Conservation (phyloP, 2,797 vertebrate genomes). For the Hydrophis major region DNA sequence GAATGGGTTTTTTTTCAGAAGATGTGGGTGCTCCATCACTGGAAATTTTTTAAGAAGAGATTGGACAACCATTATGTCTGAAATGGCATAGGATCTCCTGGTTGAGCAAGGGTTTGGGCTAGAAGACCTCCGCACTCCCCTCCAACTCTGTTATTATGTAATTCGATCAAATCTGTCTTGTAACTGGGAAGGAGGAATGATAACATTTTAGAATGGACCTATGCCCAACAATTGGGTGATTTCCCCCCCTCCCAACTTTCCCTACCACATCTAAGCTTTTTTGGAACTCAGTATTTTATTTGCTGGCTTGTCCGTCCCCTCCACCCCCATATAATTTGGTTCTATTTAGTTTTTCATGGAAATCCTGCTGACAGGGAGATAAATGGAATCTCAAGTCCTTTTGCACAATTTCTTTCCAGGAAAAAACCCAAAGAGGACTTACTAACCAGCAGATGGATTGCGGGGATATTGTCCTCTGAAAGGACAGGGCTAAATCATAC, state of each 20-base stretch:
- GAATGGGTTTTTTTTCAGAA: neutral
- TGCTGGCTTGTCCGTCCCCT: neutral
- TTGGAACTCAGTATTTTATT: neutral
- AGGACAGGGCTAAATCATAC: neutral
- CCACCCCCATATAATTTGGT: neutral
- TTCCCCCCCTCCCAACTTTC: neutral
- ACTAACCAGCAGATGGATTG: neutral
- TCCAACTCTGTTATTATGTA: neutral
- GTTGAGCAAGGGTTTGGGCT: neutral
- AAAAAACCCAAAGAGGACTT: neutral
- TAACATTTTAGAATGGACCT: neutral
- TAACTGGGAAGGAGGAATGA: neutral
- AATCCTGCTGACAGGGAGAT: neutral
- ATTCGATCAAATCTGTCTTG: neutral
- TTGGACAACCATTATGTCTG: neutral
- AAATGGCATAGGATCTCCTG: neutral
- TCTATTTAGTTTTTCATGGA: neutral
- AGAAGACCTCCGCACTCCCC: neutral
- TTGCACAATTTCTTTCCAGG: neutral
- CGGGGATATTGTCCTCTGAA: neutral
- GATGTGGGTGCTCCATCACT: neutral
- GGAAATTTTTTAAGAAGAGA: neutral
- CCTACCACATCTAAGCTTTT: neutral
- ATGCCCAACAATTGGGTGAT: neutral
- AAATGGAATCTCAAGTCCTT: neutral